phyloP scores from a whole-genome alignment of 2,113 vertebrate species.

The Mionectes macconnelli region DNA sequence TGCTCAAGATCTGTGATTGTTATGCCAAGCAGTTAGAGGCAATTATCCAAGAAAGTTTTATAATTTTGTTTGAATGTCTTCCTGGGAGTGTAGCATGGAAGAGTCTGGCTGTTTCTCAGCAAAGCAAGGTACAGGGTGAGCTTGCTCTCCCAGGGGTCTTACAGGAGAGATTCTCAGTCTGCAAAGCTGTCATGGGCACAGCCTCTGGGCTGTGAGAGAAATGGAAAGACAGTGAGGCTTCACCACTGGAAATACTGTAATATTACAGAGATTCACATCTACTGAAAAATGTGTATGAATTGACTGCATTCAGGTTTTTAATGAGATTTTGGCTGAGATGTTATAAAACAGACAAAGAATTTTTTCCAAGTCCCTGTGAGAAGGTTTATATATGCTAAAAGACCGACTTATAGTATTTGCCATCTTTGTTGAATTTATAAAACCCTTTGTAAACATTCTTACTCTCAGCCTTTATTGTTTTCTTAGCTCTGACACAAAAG shows the following conservation, averaged over 20 bases:
- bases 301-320: not conserved
- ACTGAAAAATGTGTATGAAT: not conserved
- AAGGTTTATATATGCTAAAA: not conserved
- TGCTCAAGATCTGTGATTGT: not conserved
- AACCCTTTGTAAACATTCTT: not conserved
- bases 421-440: conserved; percentile 26
- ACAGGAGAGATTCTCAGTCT: not conserved
- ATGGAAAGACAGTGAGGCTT: not conserved
- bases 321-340: not conserved
- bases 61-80: not conserved
- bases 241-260: not conserved
- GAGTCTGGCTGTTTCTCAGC: not conserved
- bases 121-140: not conserved
- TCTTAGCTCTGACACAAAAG: conserved; percentile 14
- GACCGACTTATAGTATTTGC: not conserved
- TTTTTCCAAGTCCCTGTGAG: not conserved
- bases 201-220: not conserved
- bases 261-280: not conserved
- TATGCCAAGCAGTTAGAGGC: not conserved
- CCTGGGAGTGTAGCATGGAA: not conserved
- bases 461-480: not conserved
- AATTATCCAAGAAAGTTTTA: not conserved
- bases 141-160: not conserved
- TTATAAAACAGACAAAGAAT: conserved; percentile 4
- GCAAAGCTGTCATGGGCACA: not conserved